phyloP scores from a whole-genome alignment of 2,888 invertebrate genomes.

The Pelosia muscerda region DNA sequence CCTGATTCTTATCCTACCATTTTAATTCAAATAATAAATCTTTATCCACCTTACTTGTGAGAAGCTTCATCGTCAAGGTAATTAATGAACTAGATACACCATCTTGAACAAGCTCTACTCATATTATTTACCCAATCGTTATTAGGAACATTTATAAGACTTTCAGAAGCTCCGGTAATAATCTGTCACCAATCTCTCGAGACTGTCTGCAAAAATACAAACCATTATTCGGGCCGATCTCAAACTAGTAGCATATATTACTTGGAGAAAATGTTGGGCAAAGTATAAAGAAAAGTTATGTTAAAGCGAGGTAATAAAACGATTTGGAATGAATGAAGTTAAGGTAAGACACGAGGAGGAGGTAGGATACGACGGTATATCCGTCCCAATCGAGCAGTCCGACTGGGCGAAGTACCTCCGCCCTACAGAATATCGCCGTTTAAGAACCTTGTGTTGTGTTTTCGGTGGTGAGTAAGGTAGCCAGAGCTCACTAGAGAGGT shows the following conservation, averaged over 20 bases:
- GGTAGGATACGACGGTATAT: too few species aligned
- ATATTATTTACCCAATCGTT: constrained; percentile 25
- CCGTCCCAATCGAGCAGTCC: too few species aligned
- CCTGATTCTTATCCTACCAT: not conserved
- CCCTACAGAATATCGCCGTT: too few species aligned
- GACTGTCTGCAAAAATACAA: constrained; percentile 16
- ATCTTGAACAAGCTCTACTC: constrained; percentile 27
- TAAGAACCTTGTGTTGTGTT: too few species aligned
- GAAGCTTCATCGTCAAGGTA: not conserved
- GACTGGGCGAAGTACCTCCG: too few species aligned
- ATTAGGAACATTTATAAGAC: constrained; percentile 25
- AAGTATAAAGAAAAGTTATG: not conserved
- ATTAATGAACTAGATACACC: not conserved
- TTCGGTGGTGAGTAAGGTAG: too few species aligned
- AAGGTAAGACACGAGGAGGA: too few species aligned
- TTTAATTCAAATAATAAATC: not conserved
- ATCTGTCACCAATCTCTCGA: constrained; percentile 26
- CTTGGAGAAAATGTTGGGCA: not conserved
- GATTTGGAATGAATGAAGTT: not conserved
- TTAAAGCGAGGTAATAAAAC: not conserved
- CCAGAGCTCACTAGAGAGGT: too few species aligned
- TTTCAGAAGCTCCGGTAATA: constrained; percentile 29
- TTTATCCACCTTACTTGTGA: not conserved
- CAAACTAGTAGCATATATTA: constrained; percentile 8
- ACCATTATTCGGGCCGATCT: constrained; percentile 14